Percentiles rank a stretch among this genome's conserved stretches.
Evolutionary conservation across 2,888 invertebrate genomes (phyloP).

Genomic region (Baccha elongata): DNA sequence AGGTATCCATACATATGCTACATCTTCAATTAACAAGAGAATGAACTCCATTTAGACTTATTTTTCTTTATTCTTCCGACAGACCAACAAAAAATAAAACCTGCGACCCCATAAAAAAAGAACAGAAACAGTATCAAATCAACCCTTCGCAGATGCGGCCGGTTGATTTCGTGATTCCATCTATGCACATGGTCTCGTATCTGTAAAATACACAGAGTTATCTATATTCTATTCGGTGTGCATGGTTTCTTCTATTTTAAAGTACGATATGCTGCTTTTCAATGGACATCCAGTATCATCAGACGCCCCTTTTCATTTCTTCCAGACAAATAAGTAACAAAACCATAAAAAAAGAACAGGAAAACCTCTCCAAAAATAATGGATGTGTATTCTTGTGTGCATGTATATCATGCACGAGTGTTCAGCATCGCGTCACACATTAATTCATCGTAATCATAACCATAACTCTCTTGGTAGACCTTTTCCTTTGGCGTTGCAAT

Average conservation of each 20-base stretch:
- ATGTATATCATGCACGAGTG: conserved; percentile 52
- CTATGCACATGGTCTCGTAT: conserved; percentile 56
- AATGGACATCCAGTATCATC: conserved; percentile 50
- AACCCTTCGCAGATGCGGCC: conserved; percentile 64
- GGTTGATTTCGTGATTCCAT: conserved; percentile 66
- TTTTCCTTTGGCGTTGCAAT: not conserved
- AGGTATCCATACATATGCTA: not conserved
- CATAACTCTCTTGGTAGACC: conserved; percentile 64
- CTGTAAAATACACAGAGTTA: conserved; percentile 10
- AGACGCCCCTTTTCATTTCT: conserved; percentile 22
- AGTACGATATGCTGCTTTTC: conserved; percentile 45
- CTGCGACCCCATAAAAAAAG: conserved; percentile 1
- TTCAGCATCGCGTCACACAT: conserved; percentile 69
- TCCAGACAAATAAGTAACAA: conserved; percentile 20
- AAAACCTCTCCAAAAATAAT: conserved; percentile 60
- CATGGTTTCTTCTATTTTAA: conserved; percentile 43
- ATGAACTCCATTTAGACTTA: conserved; percentile 34
- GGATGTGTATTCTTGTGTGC: conserved; percentile 38
- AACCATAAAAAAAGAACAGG: conserved; percentile 34
- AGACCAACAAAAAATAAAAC: not conserved
- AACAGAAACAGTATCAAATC: conserved; percentile 13
- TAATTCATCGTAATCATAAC: conserved; percentile 73
- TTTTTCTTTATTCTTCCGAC: conserved; percentile 19
- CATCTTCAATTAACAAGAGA: not conserved
- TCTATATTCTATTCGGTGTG: conserved; percentile 25